These are phyloP conservation scores for Etheostoma cragini DNA, from an alignment of 2,113 vertebrate species.

Conservation along the genomic window DNA sequence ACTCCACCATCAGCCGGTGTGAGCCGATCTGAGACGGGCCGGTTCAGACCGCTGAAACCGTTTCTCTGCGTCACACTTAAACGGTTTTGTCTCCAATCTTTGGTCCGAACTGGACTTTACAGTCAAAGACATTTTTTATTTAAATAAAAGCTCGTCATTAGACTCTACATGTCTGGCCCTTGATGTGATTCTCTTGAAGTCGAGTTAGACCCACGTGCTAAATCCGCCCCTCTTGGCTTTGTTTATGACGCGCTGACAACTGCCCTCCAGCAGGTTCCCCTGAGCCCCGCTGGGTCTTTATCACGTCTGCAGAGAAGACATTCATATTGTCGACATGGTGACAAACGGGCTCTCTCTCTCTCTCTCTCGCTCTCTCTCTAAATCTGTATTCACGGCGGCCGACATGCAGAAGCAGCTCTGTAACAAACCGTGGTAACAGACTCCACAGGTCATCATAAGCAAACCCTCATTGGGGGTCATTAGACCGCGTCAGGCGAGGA, in stretches of 20 bases:
- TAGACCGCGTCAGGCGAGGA: constrained; percentile 14
- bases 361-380: background rate
- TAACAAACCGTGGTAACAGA: constrained; percentile 37
- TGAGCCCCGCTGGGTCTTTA: constrained; percentile 28
- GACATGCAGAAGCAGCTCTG: constrained; percentile 31
- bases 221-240: background rate
- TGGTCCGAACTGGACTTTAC: too few species aligned
- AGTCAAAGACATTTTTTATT: too few species aligned
- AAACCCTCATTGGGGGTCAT: constrained; percentile 41
- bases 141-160: too few species aligned
- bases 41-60: too few species aligned
- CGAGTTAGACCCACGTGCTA: background rate
- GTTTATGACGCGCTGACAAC: constrained; percentile 43
- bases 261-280: constrained; percentile 51
- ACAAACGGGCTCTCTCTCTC: constrained; percentile 47
- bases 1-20: too few species aligned
- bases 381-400: constrained; percentile 25
- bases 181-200: too few species aligned
- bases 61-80: too few species aligned
- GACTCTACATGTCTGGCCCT: too few species aligned
- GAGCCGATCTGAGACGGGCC: too few species aligned
- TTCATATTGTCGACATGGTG: constrained; percentile 47
- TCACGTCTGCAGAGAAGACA: constrained; percentile 50
- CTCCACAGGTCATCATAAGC: constrained; percentile 46
- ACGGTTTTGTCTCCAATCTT: too few species aligned